Base-by-base conservation (phyloP, 2,797 vertebrate species). In the Acridotheres tristis region DNA sequence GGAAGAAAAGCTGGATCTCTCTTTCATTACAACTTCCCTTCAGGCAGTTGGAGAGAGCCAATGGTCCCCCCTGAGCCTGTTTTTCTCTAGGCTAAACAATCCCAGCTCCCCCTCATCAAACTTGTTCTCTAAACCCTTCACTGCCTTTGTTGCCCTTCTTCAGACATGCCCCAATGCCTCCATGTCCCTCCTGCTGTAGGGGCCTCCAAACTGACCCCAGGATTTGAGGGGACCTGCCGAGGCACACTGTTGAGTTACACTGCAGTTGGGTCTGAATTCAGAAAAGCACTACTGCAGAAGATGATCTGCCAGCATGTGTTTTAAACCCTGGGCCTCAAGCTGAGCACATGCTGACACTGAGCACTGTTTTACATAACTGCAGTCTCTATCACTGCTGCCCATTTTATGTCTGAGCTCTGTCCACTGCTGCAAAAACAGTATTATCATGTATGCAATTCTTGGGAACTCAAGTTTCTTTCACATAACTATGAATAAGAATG, bases 141-240 rank as follows among this genome's bases (percentile, higher is more conserved):
- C 16, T 29, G 13, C 21, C 66, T 47, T 47, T 2, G 1, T 1
- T 71, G 43, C 45, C 51, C 6, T 20, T 47, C 51, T 18, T 40
- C 0, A 0, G 73, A 59, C 66, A 59, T 0, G 0, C 6, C 32
- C n/a, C 66, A 77, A 2, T 5, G 16, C n/a, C n/a, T 34, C n/a
- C 5, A 2, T 11, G 40, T 42, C 30, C 59, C 48, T 34, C 66
- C 19, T 53, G 40, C 34, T 30, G 3, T 2, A 7, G n/a, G 30
- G 10, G 13, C 9, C 20, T 29, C 50, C 45, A 16, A n/a, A 34
- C 14, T 13, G 38, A 76, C 3, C 20, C 2, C 36, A 30, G 57
- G 29, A 40, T 68, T 51, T 29, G 57, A n/a, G 65, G 26, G 30
- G 27, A 38, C 32, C 43, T 45, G 63, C 51, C 2, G 0, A 48